Evolutionary conservation across 2,797 vertebrate species (phyloP), one percentile per base, ranked within the genome.

Genomic region (Gymnothorax javanicus): DNA sequence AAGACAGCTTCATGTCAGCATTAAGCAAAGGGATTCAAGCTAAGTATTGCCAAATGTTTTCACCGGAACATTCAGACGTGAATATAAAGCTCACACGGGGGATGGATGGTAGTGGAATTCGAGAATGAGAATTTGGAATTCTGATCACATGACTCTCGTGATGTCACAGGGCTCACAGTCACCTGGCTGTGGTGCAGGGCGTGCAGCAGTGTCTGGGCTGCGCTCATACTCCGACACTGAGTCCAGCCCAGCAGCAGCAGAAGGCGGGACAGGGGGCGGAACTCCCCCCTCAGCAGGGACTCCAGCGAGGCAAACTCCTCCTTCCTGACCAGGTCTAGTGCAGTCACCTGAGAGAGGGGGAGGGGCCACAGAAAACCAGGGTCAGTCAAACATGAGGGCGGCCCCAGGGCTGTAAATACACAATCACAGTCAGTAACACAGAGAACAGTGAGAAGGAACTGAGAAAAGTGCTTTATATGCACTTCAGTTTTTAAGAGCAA

Each of bases 161-260:
- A 2, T 27, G 4, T 11, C 4, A 2, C 0, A 27, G 25, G 25
- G 3, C 3, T 73, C 27, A 33, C 7, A 7, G 25, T 43, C 69
- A 73, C 69, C 69, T 73, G 69, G 69, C 69, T 73, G 69, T 73
- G 93, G 90, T 99, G 98, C 20, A 99, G 95, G 64, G 95, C 90
- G 88, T 90, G 88, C 56, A 99, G 96, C 86, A 99, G 95, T 15
- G 69, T 91, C 84, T 96, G 96, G 85, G 98, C 98, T 0, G 98
- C 97, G 69, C 93, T 94, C 56, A 98, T 93, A 84, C 97, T 98
- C 91, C 95, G 96, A 91, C 98, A 99, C 82, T 98, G 96, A 87
- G 94, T 97, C 99, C 99, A 99, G 86, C 98, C 98, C 82, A 99
- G 94, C 79, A 99, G 96, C 85, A 98, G 91, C n/a, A 99, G 94